These are phyloP conservation scores for Leptosomus discolor DNA, from an alignment of 2,113 vertebrate genomes.

Conservation along the genomic window DNA sequence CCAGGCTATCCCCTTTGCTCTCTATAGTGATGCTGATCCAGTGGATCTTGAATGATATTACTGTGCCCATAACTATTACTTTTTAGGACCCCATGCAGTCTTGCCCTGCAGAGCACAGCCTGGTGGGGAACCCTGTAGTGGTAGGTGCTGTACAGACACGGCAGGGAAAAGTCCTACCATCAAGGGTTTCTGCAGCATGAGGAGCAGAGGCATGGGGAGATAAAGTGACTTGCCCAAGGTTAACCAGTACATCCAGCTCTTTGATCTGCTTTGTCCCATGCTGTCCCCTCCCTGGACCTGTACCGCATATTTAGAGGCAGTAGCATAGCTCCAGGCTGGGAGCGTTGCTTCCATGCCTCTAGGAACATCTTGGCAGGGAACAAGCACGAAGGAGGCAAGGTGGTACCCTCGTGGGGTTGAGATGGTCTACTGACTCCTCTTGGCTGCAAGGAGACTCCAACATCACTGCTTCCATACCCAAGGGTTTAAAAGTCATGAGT, in stretches of 20 bases:
- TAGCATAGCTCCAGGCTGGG: not conserved
- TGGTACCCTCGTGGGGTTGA: accelerated
- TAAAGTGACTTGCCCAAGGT: not conserved
- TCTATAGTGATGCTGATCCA: not conserved
- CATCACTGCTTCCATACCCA: not conserved
- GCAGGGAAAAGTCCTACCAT: not conserved
- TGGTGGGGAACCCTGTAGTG: not conserved
- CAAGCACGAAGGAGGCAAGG: not conserved
- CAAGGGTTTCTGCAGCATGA: not conserved
- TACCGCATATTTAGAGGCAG: accelerated
- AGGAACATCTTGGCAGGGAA: not conserved
- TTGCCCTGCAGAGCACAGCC: not conserved
- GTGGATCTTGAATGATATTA: not conserved
- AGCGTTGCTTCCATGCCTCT: not conserved
- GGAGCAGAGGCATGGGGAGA: accelerated
- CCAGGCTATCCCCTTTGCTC: not conserved
- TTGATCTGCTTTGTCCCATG: not conserved
- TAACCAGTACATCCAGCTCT: not conserved
- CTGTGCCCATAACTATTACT: not conserved
- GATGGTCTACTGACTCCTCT: not conserved
- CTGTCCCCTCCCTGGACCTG: not conserved
- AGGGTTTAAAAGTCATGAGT: not conserved
- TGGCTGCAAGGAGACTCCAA: not conserved
- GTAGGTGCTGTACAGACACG: not conserved
- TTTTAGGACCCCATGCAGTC: not conserved